A percentile compares a stretch with the other conserved stretches of the same genome.
phyloP scores from a whole-genome alignment of 2,888 invertebrate genomes.

The Stenotaenia linearis region DNA sequence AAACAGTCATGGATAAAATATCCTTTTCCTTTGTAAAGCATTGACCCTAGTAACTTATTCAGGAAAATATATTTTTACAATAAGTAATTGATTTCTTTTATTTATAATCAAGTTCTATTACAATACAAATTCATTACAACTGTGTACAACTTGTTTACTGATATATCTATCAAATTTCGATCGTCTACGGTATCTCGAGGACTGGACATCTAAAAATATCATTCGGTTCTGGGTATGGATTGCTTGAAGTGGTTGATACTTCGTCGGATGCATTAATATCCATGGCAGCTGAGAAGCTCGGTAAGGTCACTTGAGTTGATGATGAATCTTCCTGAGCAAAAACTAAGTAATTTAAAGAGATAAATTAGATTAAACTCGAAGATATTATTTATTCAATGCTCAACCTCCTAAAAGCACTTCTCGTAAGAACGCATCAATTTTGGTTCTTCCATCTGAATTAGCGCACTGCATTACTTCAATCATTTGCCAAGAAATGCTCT shows the following conservation, averaged over 20 bases:
- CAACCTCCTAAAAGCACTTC: conserved; percentile 85
- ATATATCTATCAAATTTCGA: too few relatives aligned
- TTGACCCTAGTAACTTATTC: not conserved
- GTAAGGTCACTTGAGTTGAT: not conserved
- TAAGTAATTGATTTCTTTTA: not conserved
- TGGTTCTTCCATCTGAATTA: conserved; percentile 86
- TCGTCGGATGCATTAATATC: not conserved
- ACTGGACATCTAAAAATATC: not conserved
- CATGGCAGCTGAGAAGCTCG: not conserved
- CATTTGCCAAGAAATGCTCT: conserved; percentile 97
- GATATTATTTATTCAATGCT: too few relatives aligned
- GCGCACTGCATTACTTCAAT: conserved; percentile 97
- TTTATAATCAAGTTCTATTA: not conserved
- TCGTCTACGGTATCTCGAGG: not conserved
- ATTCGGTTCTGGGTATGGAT: not conserved
- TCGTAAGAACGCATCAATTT: conserved; percentile 86
- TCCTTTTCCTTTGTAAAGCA: not conserved
- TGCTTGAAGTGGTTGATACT: not conserved
- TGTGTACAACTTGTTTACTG: too few relatives aligned
- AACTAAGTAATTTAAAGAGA: too few relatives aligned
- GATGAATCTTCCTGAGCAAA: not conserved
- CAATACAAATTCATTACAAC: not conserved
- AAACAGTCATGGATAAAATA: not conserved
- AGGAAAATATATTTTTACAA: not conserved
- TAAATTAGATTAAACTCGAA: too few relatives aligned